Conservation (phyloP, 1,140 invertebrate genomes). For the Drosophila subobscura region DNA sequence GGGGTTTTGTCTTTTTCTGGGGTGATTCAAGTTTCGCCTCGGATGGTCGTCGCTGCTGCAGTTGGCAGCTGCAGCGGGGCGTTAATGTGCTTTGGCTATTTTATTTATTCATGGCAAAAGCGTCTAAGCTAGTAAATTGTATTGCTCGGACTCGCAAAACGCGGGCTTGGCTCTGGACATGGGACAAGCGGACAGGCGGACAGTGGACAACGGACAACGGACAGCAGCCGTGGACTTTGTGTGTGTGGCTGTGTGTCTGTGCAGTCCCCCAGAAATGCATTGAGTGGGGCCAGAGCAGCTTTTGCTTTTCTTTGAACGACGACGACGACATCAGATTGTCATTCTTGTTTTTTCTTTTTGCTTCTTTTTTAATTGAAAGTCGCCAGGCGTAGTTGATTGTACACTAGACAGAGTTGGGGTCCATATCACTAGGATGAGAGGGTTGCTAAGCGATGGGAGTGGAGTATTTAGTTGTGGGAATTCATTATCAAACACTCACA, state of each 20-base stretch:
- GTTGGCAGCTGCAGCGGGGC: conserved; percentile 79
- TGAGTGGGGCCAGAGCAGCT: conserved; percentile 65
- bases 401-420: conserved; percentile 45
- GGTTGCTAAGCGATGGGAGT: conserved; percentile 1
- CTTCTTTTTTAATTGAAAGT: conserved; percentile 83
- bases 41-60: conserved; percentile 28
- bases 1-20: conserved; percentile 50
- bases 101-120: conserved; percentile 81
- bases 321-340: conserved; percentile 79
- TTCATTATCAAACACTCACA: too few species aligned
- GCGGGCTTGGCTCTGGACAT: conserved; percentile 44
- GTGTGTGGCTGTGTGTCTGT: conserved; percentile 3
- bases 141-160: conserved; percentile 68
- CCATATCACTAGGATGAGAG: conserved; percentile 3
- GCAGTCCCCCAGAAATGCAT: conserved; percentile 48
- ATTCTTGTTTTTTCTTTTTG: conserved; percentile 79
- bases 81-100: conserved; percentile 82
- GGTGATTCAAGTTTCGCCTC: conserved; percentile 76
- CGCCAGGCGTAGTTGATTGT: conserved; percentile 72
- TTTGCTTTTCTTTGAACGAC: conserved; percentile 75
- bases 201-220: conserved; percentile 24
- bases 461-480: neutral
- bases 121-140: conserved; percentile 82
- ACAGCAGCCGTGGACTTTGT: conserved; percentile 22
- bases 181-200: conserved; percentile 1